Evolutionary conservation across 2,113 vertebrate species (phyloP).

Genomic region (Eclectus roratus): DNA sequence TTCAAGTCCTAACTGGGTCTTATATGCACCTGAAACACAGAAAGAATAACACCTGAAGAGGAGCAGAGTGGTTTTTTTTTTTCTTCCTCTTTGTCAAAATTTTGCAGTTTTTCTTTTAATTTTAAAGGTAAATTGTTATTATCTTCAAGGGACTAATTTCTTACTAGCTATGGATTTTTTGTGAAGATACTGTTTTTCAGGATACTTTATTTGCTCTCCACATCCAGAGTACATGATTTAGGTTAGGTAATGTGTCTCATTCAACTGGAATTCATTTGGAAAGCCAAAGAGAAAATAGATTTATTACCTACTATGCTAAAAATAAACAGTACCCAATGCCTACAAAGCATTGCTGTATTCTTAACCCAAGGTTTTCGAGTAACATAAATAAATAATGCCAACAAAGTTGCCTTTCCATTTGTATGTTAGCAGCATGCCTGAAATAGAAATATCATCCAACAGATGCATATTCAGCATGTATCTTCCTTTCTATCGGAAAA

Average conservation of each 20-base stretch:
- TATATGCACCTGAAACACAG: background rate
- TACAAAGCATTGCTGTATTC: background rate
- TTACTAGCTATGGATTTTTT: background rate
- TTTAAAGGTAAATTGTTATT: background rate
- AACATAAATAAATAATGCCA: background rate
- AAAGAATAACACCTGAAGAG: background rate
- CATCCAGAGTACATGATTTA: background rate
- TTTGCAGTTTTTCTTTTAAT: background rate
- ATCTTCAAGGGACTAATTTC: background rate
- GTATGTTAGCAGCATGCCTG: background rate
- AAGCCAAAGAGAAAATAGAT: background rate
- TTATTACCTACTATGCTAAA: background rate
- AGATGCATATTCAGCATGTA: constrained; percentile 27
- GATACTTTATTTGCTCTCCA: background rate
- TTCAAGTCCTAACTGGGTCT: background rate
- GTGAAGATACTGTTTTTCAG: background rate
- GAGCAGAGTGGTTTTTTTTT: background rate
- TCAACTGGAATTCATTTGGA: background rate
- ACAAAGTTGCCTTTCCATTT: background rate
- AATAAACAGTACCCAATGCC: background rate
- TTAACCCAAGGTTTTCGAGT: background rate
- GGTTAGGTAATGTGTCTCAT: background rate
- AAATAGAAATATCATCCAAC: constrained; percentile 33
- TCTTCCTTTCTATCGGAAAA: constrained; percentile 13
- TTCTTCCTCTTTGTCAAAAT: background rate